phyloP scores from a whole-genome alignment of 2,113 vertebrate species.

The Sinocyclocheilus grahami region DNA sequence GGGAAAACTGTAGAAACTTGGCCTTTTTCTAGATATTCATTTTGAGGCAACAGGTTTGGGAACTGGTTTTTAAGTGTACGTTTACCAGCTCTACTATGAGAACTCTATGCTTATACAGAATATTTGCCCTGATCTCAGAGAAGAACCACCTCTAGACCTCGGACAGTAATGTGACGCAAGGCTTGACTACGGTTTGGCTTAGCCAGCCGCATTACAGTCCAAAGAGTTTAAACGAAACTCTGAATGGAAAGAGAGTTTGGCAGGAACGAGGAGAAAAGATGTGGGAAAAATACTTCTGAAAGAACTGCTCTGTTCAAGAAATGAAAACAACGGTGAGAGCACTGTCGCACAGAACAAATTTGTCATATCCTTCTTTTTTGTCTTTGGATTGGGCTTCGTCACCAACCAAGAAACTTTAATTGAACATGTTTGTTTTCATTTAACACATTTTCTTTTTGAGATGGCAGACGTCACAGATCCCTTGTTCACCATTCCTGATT shows the following conservation, averaged over 20 bases:
- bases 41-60: conserved; percentile 55
- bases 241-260: conserved; percentile 52
- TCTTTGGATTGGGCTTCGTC: neutral
- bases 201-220: conserved; percentile 49
- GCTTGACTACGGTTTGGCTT: conserved; percentile 61
- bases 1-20: conserved; percentile 64
- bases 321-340: neutral
- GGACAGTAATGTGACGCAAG: conserved; percentile 56
- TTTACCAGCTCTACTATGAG: neutral
- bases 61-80: conserved; percentile 34
- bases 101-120: too few species aligned
- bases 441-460: neutral
- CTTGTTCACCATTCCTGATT: neutral
- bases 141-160: conserved; percentile 58
- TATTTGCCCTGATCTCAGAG: neutral
- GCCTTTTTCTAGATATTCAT: conserved; percentile 61
- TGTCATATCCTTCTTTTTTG: conserved; percentile 14
- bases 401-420: neutral
- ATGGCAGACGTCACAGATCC: too few species aligned
- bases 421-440: neutral
- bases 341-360: conserved; percentile 4
- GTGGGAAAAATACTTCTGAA: conserved; percentile 38
- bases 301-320: conserved; percentile 40
- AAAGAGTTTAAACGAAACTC: conserved; percentile 48
- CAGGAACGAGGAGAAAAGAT: conserved; percentile 41